Evolutionary conservation across 2,888 invertebrate genomes (phyloP).

Genomic region (Julus scanicus): DNA sequence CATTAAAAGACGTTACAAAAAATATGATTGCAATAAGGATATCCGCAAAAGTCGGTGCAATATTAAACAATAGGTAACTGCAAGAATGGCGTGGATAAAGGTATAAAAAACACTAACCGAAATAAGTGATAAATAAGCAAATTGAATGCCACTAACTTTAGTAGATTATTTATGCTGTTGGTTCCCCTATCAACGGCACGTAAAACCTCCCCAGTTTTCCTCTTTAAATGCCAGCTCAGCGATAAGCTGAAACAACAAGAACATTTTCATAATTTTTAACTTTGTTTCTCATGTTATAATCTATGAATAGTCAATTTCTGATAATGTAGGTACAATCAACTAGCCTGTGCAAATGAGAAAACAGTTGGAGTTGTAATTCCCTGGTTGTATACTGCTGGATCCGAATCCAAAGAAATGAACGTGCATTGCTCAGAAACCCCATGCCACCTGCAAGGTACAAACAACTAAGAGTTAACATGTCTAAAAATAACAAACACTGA

Average conservation of each 20-base stretch:
- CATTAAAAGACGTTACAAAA: slow-evolving; percentile 88
- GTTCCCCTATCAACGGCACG: slow-evolving; percentile 98
- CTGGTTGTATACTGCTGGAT: slow-evolving; percentile 96
- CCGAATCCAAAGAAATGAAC: slow-evolving; percentile 93
- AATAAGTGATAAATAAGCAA: too few relatives aligned
- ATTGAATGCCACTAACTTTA: slow-evolving; percentile 73
- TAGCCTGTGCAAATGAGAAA: slow-evolving; percentile 82
- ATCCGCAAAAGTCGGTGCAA: slow-evolving; percentile 91
- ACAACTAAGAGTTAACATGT: slow-evolving; percentile 10
- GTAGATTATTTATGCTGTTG: slow-evolving; percentile 91
- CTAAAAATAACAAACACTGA: background rate
- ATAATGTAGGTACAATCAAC: slow-evolving; percentile 44
- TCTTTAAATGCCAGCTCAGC: slow-evolving; percentile 90
- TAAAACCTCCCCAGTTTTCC: slow-evolving; percentile 97
- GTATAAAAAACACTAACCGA: too few relatives aligned
- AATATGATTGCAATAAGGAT: slow-evolving; percentile 90
- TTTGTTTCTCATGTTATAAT: background rate
- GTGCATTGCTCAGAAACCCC: slow-evolving; percentile 91
- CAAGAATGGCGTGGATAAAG: background rate
- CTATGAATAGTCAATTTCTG: too few relatives aligned
- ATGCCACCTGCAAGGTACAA: slow-evolving; percentile 76
- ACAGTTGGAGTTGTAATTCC: slow-evolving; percentile 85
- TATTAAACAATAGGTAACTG: slow-evolving; percentile 84
- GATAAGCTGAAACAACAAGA: slow-evolving; percentile 73
- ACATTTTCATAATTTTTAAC: background rate